Evolutionary conservation across 30 jellyfish, hydroid and myxozoan genomes (phyloP), one percentile per base, ranked within the genome.

Genomic region (Hydractinia symbiolongicarpus): DNA sequence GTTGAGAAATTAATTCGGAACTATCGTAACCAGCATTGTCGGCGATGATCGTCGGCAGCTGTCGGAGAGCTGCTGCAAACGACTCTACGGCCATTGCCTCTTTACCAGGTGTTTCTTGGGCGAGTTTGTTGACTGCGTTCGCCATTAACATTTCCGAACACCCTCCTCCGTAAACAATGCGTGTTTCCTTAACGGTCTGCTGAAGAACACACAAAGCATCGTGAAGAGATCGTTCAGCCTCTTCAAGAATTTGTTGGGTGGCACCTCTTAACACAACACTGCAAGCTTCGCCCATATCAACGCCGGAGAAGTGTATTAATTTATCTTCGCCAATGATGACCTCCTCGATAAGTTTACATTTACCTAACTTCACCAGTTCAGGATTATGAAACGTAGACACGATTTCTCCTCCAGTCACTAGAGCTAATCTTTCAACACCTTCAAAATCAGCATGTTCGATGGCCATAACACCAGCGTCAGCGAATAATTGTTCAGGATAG

Each of bases 371-470:
- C 20, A 93, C 96, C 30, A 82, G 79, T 69, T 93, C 96, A 4
- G 99, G 99, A 54, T 83, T 83, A n/a, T 88, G 96, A 67, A 93
- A 93, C 15, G 99, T 87, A n/a, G 99, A 93, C 19, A 93, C 99
- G 16, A 93, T 93, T 81, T 93, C 99, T 20, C 96, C 99, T 60
- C 99, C 97, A 80, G 97, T 90, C 7, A 93, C 99, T 14, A 84
- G 88, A 53, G 99, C 99, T 7, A 93, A 81, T 55, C 99, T 77
- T 54, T 93, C 99, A 44, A 88, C 96, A 10, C 99, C 99, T 84
- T 93, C 99, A 75, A 93, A 93, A 66, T 93, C 99, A 15, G 99
- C 99, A 81, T 93, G 99, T 67, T 93, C 99, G 69, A 93, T 93
- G 7, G 99, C 95, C 96, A 93, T 88, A 5, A 87, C 96, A 4